A percentile compares a stretch with the other conserved stretches of the same genome.
These are phyloP conservation scores for Cremastinae sp. DNA, from an alignment of 2,888 invertebrate genomes.

Conservation along the genomic window DNA sequence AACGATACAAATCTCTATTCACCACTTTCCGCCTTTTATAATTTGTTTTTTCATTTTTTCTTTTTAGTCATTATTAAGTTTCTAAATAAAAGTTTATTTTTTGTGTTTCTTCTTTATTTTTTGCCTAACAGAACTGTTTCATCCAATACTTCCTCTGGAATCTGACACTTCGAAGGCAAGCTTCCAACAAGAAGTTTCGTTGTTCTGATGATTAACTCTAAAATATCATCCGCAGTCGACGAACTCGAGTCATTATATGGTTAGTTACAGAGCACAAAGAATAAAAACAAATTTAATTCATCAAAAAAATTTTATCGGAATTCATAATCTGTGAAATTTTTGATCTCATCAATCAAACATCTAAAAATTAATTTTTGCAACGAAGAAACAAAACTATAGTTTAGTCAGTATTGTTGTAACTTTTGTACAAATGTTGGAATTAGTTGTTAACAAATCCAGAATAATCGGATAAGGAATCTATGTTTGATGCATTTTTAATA, in stretches of 20 bases:
- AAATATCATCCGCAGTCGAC: conserved; percentile 35
- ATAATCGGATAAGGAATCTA: too few relatives aligned
- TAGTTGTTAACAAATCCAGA: too few relatives aligned
- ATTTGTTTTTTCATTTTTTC: neutral
- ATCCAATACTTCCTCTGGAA: conserved; percentile 22
- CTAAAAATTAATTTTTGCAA: too few relatives aligned
- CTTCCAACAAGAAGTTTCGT: conserved; percentile 58
- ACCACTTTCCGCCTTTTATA: too few relatives aligned
- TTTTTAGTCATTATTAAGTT: neutral
- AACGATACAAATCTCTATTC: neutral
- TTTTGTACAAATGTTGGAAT: too few relatives aligned
- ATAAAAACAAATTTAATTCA: neutral
- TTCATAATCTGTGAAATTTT: too few relatives aligned
- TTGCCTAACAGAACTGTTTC: neutral
- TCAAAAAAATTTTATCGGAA: neutral
- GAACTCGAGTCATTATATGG: conserved; percentile 53
- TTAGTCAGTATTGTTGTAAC: too few relatives aligned
- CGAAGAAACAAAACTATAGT: too few relatives aligned
- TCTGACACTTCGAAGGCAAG: conserved; percentile 35
- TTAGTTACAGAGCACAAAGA: too few relatives aligned
- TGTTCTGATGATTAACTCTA: conserved; percentile 40
- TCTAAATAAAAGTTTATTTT: too few relatives aligned
- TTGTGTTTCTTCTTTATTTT: too few relatives aligned
- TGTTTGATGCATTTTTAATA: conserved; percentile 4
- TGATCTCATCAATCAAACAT: too few relatives aligned